Conservation (phyloP, 2,888 invertebrate species). For the Stenodera caucasica region DNA sequence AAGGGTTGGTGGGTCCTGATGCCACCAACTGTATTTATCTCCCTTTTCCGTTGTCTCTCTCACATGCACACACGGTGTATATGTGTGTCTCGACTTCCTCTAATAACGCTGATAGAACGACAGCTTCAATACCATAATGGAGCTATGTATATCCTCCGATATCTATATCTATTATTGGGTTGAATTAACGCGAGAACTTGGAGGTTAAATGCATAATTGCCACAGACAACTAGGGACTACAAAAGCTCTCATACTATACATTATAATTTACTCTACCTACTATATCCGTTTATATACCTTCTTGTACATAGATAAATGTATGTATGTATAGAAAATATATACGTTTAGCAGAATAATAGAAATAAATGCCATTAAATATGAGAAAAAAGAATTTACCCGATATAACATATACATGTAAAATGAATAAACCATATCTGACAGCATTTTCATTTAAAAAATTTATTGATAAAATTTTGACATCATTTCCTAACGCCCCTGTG, state of each 20-base stretch:
- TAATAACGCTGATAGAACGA: constrained; percentile 27
- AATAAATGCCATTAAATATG: constrained; percentile 13
- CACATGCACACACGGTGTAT: no score
- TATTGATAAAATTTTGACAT: not conserved
- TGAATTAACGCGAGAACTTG: constrained; percentile 26
- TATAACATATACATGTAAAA: no score
- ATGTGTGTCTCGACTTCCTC: constrained; percentile 11
- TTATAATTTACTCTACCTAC: no score
- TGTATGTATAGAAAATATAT: no score
- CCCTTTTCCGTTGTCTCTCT: not conserved
- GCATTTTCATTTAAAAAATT: not conserved
- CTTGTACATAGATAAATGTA: no score
- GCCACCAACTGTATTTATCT: not conserved
- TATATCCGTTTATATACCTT: no score
- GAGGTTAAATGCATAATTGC: constrained; percentile 32
- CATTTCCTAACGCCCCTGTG: not conserved
- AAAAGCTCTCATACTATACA: constrained; percentile 19
- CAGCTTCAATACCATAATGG: constrained; percentile 28
- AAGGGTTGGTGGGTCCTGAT: constrained; percentile 10
- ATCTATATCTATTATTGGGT: constrained; percentile 31
- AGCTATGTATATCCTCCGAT: constrained; percentile 26
- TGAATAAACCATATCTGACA: not conserved
- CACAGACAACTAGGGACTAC: constrained; percentile 22
- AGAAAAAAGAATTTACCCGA: not conserved
- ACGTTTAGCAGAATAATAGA: constrained; percentile 20